Evolutionary conservation across 1,140 invertebrate genomes (phyloP), one percentile per base, ranked within the genome.

Genomic region (Drosophila simulans): DNA sequence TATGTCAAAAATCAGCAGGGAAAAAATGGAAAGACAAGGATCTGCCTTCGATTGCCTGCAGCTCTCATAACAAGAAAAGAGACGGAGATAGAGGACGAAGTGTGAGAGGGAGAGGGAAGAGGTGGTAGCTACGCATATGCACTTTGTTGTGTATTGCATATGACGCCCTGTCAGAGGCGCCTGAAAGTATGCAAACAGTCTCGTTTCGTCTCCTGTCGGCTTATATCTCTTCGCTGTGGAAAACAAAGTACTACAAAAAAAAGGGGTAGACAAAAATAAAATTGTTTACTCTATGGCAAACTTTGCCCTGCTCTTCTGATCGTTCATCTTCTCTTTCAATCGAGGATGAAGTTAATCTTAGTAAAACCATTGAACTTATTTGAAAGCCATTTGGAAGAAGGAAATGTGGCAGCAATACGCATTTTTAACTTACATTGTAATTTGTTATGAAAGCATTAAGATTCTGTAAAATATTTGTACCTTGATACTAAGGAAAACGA

Each of bases 1-100:
- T 88, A 88, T 88, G 84, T 84, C 84, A 89, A 89, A 88, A 90
- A 88, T 88, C 84, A 85, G 81, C 66, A 70, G 43, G 20, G 39
- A 63, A 81, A 81, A 80, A 81, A 68, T 59, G 35, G 22, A 77
- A 84, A 73, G 65, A 56, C 46, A 68, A 80, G 69, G 57, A 76
- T 60, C 56, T 77, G 70, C 56, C 77, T 80, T 89, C 81, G 68
- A 83, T 89, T 75, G 83, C 84, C 79, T 88, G 72, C 63, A 89
- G 79, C 69, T 27, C 42, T 27, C 27, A 48, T 31, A 60, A 31
- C 20, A 53, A 37, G 12, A 40, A 37, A 53, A 37, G 7, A 22
- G 15, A 20, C 5, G 12, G 43, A 13, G 42, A 34, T 17, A 5
- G 11, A 13, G 57, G 1, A 4, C 12, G 17, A 4, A 12, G 57